Percentiles rank a stretch among this genome's conserved stretches.
Conservation (phyloP, 2,888 invertebrate genomes). For the Subacronicta megacephala region DNA sequence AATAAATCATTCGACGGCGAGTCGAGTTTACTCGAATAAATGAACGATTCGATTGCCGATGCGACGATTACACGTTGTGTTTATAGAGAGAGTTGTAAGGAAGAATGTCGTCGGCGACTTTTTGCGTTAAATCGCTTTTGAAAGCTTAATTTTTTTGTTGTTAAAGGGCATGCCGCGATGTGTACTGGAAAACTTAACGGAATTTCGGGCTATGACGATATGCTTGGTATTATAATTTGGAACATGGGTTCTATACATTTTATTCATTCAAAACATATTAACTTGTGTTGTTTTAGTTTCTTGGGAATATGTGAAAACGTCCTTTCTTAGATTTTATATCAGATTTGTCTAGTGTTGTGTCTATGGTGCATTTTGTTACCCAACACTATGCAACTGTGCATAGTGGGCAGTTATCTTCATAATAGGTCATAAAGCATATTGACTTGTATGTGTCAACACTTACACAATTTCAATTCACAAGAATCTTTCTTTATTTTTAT, state of each 20-base stretch:
- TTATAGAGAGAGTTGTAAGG: conserved; percentile 84
- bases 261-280: no score
- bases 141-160: conserved; percentile 59
- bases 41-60: conserved; percentile 85
- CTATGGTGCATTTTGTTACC: no score
- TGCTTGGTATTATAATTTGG: conserved; percentile 15
- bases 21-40: conserved; percentile 86
- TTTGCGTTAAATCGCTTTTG: conserved; percentile 70
- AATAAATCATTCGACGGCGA: conserved; percentile 87
- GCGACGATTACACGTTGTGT: conserved; percentile 80
- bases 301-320: no score
- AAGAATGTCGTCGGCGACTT: conserved; percentile 83
- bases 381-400: no score
- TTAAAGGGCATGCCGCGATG: conserved; percentile 57
- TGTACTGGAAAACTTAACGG: conserved; percentile 40
- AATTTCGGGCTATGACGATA: conserved; percentile 39
- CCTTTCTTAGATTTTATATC: no score
- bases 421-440: neutral
- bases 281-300: no score
- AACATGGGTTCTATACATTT: neutral
- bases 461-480: no score
- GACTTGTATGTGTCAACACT: no score
- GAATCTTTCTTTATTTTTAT: no score
- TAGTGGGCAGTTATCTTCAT: no score
- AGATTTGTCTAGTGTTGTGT: no score